Evolutionary conservation across 2,888 invertebrate species (phyloP), one percentile per base, ranked within the genome.

Genomic region (Cecidostiba fungosa): DNA sequence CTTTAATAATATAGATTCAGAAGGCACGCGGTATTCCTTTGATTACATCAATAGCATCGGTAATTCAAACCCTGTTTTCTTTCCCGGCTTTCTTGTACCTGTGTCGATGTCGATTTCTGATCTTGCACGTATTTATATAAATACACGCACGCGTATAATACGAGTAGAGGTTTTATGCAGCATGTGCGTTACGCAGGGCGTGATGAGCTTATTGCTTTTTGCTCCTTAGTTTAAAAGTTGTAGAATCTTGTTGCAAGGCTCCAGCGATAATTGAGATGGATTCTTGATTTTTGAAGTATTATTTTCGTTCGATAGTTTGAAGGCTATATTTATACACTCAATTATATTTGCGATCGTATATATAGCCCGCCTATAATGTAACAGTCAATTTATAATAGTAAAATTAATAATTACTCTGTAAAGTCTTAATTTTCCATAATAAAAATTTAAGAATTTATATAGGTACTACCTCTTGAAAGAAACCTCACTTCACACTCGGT

Each of bases 101-200:
- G 43, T 23, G 10, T 36, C 74, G 6, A 59, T 54, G 23, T 43
- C 32, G 50, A 79, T 54, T 70, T n/a, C 4, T 43, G 73, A 74
- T 81, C 73, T 59, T 39, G 54, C 29, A 10, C 36, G 1, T 39
- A 39, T 0, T 8, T 39, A 39, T 8, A 10, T 32, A 39, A 0
- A 39, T 39, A 39, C 1, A 10, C 39, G 8, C 6, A 39, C 39
- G 8, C 39, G 39, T 0, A 10, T 39, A n/a, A 32, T 74, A 76
- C 32, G 16, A 66, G 47, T 5, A 8, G 32, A 14, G 47, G 36
- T 32, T 77, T 66, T 77, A 77, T 70, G 19, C 26, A 29, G 77
- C n/a, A 74, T 77, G 82, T 84, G 76, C 84, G 77, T 85, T 86
- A 89, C 84, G 82, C 87, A 59, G 6, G 23, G 78, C 16, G 4